Conservation (phyloP, 2,888 invertebrate genomes). For the Autographa pulchrina region DNA sequence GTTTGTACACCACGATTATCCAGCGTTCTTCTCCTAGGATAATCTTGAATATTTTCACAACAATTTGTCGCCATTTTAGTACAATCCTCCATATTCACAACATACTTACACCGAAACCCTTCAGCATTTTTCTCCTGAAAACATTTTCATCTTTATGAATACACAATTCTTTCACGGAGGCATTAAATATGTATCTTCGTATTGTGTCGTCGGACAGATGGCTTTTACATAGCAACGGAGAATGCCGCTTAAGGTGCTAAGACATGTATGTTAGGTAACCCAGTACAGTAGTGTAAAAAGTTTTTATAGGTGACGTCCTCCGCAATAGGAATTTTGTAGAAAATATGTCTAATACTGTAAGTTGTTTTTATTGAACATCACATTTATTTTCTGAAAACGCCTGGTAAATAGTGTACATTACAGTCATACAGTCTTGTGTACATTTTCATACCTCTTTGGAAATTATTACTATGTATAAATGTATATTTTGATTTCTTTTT, state of each 20-base stretch:
- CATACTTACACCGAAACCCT: not conserved
- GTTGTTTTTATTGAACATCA: too few species aligned
- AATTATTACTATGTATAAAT: too few species aligned
- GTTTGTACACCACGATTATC: not conserved
- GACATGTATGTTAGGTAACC: not conserved
- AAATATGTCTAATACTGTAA: not conserved
- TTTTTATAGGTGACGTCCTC: not conserved
- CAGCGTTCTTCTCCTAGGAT: not conserved
- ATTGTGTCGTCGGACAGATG: constrained; percentile 32
- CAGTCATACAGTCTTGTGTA: too few species aligned
- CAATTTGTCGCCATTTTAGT: not conserved
- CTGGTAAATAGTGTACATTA: too few species aligned
- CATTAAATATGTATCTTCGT: constrained; percentile 53
- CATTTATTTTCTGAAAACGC: too few species aligned
- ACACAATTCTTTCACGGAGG: constrained; percentile 26
- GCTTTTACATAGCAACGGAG: constrained; percentile 12
- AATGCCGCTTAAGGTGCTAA: constrained; percentile 18
- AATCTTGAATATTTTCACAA: not conserved
- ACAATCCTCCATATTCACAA: not conserved
- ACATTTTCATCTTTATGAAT: constrained; percentile 16
- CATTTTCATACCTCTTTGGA: too few species aligned
- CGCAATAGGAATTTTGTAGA: not conserved
- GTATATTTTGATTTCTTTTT: too few species aligned
- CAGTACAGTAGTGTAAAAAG: not conserved
- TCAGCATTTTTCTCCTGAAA: constrained; percentile 21